Conservation (phyloP, 2,797 vertebrate species). For the Carapus acus region DNA sequence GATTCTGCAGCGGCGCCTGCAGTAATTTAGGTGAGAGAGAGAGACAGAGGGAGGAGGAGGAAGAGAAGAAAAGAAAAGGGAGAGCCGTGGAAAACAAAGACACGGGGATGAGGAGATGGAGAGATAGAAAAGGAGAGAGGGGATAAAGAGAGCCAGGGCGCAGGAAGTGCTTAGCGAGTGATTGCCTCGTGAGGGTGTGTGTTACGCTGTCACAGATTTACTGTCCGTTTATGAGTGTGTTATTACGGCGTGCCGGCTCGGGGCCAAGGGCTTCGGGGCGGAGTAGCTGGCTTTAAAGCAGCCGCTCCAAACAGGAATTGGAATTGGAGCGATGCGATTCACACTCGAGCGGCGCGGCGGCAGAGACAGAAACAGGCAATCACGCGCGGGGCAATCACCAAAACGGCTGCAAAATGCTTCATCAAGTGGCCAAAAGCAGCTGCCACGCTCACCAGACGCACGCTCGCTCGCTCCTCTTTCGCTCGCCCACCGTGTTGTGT, state of each 20-base stretch:
- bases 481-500: no score
- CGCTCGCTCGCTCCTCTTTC: no score
- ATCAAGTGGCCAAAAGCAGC: conserved; percentile 44
- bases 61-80: conserved; percentile 16
- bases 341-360: conserved; percentile 36
- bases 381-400: conserved; percentile 51
- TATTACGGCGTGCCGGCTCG: conserved; percentile 46
- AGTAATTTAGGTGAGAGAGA: conserved; percentile 68
- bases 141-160: conserved; percentile 2
- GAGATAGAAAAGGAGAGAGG: conserved; percentile 22
- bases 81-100: conserved; percentile 27
- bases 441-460: conserved; percentile 38
- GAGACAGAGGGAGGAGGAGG: conserved; percentile 35
- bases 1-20: conserved; percentile 60
- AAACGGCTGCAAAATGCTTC: conserved; percentile 44
- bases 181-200: conserved; percentile 57
- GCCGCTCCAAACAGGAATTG: conserved; percentile 24
- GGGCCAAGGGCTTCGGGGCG: conserved; percentile 28
- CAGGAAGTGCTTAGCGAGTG: conserved; percentile 36
- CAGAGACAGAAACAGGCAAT: conserved; percentile 56
- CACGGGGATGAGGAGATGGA: conserved; percentile 23
- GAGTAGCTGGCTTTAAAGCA: conserved; percentile 50
- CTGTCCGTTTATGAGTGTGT: conserved; percentile 48
- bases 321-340: conserved; percentile 48
- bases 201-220: conserved; percentile 60